Evolutionary conservation across 2,888 invertebrate species (phyloP).

Genomic region (Drosophila kuntzei): DNA sequence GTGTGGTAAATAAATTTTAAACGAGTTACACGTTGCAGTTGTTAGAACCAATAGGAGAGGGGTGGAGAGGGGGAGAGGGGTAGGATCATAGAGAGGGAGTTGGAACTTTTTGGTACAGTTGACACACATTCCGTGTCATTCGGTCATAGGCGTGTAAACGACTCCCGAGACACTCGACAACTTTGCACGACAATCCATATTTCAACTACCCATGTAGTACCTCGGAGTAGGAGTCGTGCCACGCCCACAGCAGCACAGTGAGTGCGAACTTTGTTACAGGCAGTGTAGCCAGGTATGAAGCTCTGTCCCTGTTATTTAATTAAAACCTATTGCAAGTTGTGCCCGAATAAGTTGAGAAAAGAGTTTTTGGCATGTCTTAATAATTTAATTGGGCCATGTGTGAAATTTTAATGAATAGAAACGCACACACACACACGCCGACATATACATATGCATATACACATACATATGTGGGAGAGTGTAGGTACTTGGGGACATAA

Average conservation of each 20-base stretch:
- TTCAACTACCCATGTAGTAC: conserved; percentile 13
- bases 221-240: conserved; percentile 15
- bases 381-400: conserved; percentile 76
- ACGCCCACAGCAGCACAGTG: conserved; percentile 35
- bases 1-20: conserved; percentile 66
- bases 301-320: conserved; percentile 67
- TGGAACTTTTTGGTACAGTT: conserved; percentile 47
- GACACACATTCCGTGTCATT: conserved; percentile 58
- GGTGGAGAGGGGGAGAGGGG: background rate
- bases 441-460: conserved; percentile 5
- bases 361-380: conserved; percentile 58
- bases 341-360: conserved; percentile 50
- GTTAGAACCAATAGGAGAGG: conserved; percentile 19
- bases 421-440: conserved; percentile 21
- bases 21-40: conserved; percentile 24
- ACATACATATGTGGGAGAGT: conserved; percentile 6
- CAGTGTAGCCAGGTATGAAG: conserved; percentile 6
- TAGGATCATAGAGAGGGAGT: background rate
- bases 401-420: conserved; percentile 69
- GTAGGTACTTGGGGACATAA: conserved; percentile 34
- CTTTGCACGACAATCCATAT: conserved; percentile 54
- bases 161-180: conserved; percentile 53
- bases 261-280: conserved; percentile 36
- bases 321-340: conserved; percentile 65
- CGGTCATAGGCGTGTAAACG: conserved; percentile 61